Percentiles rank a stretch among this genome's conserved stretches.
These are phyloP conservation scores for Acrobasis consociella DNA, from an alignment of 2,888 invertebrate species.

Conservation along the genomic window DNA sequence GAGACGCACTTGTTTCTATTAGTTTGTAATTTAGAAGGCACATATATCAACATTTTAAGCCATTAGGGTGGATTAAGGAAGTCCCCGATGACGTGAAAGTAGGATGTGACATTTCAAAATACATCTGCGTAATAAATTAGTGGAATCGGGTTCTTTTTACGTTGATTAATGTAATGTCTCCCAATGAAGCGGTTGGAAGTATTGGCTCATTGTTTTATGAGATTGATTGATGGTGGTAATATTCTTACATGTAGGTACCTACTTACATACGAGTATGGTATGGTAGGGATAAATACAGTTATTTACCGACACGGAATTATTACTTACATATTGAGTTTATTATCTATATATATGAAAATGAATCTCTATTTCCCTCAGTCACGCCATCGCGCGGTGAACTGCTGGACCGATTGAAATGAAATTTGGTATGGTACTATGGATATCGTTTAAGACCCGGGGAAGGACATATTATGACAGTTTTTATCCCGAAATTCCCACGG, in stretches of 20 bases:
- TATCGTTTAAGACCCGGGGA: too few species aligned
- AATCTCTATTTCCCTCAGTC: too few species aligned
- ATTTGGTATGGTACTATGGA: too few species aligned
- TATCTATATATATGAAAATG: too few species aligned
- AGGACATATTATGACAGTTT: too few species aligned
- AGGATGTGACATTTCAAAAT: constrained; percentile 64
- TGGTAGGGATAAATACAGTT: neutral
- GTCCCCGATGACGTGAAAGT: constrained; percentile 64
- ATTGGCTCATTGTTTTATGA: constrained; percentile 5
- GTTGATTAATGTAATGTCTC: constrained; percentile 18
- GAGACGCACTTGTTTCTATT: constrained; percentile 65
- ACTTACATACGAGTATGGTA: neutral
- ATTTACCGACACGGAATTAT: too few species aligned
- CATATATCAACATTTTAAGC: constrained; percentile 65
- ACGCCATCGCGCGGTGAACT: too few species aligned
- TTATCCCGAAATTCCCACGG: too few species aligned
- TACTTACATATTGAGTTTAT: too few species aligned
- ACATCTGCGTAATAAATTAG: constrained; percentile 34
- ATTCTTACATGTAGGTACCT: neutral
- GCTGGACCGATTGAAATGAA: too few species aligned
- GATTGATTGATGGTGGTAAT: constrained; percentile 12
- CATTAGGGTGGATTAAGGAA: constrained; percentile 74
- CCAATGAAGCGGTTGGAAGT: neutral
- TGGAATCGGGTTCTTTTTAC: constrained; percentile 18
- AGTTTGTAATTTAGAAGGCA: constrained; percentile 59